A percentile compares a stretch with the other conserved stretches of the same genome.
Conservation (phyloP, 1,140 invertebrate genomes). For the Leptopilina boulardi region DNA sequence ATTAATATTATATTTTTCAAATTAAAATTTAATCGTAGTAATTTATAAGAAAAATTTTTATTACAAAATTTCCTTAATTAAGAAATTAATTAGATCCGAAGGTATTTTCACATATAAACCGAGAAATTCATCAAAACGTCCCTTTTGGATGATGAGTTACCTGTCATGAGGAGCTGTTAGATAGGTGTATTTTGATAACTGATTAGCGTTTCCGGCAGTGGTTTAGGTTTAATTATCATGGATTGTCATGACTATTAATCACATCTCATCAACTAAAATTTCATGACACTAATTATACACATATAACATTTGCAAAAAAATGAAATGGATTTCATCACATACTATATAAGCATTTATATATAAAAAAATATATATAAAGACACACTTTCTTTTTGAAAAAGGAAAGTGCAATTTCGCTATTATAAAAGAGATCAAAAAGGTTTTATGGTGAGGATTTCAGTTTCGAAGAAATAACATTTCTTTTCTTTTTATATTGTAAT, state of each 20-base stretch:
- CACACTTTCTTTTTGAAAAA: neutral
- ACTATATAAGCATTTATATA: neutral
- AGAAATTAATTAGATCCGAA: neutral
- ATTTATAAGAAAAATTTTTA: too few species aligned
- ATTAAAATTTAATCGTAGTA: too few species aligned
- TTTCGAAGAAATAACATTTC: neutral
- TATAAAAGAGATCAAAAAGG: neutral
- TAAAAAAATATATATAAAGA: neutral
- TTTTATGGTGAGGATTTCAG: slow-evolving; percentile 1
- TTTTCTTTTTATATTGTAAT: neutral
- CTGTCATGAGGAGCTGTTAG: slow-evolving; percentile 27
- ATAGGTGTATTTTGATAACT: slow-evolving; percentile 9
- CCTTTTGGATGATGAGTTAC: slow-evolving; percentile 6
- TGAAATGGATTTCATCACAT: neutral
- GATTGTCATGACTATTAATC: slow-evolving; percentile 9
- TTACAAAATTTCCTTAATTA: neutral
- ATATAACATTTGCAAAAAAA: neutral
- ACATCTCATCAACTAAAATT: neutral
- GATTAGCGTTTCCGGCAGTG: slow-evolving; percentile 21
- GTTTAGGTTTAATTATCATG: slow-evolving; percentile 28
- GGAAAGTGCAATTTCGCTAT: neutral
- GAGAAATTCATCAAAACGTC: neutral
- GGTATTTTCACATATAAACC: neutral
- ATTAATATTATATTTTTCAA: too few species aligned
- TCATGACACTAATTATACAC: slow-evolving; percentile 9